These are phyloP conservation scores for Crocidura indochinensis DNA, from an alignment of 2,797 vertebrate species.

Conservation along the genomic window DNA sequence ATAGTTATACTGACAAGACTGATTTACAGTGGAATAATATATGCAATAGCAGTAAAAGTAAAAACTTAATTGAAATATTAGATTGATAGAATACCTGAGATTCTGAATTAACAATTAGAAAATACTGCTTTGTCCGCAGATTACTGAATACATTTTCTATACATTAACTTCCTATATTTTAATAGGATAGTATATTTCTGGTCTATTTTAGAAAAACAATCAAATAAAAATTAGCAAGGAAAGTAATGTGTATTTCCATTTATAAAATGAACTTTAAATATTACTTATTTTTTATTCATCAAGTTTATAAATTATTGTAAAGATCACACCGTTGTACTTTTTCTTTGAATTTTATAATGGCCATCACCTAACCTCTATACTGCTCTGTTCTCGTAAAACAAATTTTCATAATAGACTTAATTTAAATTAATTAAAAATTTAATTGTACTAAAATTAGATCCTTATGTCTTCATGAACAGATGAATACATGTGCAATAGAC, in stretches of 20 bases:
- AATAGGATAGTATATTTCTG: background rate
- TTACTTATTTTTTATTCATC: background rate
- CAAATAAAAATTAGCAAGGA: conserved; percentile 32
- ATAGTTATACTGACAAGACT: conserved; percentile 37
- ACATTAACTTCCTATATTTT: background rate
- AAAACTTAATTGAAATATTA: conserved; percentile 35
- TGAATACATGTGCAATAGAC: background rate
- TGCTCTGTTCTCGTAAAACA: conserved; percentile 41
- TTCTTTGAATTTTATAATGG: conserved; percentile 1
- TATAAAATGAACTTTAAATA: conserved; percentile 54
- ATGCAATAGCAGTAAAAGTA: background rate
- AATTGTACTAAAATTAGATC: conserved; percentile 53
- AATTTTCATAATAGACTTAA: conserved; percentile 62
- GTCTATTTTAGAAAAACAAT: conserved; percentile 56
- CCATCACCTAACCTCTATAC: conserved; percentile 44
- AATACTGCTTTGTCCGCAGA: background rate
- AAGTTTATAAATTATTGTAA: conserved; percentile 28
- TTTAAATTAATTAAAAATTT: conserved; percentile 64
- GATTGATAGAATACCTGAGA: conserved; percentile 37
- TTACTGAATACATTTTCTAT: conserved; percentile 9
- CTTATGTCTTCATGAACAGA: conserved; percentile 40
- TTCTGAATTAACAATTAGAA: conserved; percentile 40
- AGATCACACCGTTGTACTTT: background rate
- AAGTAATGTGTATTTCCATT: conserved; percentile 28
- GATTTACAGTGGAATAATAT: background rate